These are phyloP conservation scores for Channallabes apus DNA, from an alignment of 2,797 vertebrate genomes.

Conservation along the genomic window DNA sequence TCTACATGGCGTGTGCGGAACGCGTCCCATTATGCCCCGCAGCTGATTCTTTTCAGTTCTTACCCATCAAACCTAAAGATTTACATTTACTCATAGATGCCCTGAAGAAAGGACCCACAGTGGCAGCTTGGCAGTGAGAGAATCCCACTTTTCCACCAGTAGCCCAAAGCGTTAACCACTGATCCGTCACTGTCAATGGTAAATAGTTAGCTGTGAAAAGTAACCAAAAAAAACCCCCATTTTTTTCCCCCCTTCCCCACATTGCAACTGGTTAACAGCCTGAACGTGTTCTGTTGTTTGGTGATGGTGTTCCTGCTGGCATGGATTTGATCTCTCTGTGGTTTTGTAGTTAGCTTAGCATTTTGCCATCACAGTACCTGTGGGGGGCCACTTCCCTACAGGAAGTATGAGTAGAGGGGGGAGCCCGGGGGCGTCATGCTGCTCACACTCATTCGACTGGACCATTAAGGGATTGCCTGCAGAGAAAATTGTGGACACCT, in stretches of 20 bases:
- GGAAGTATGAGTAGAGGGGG: constrained; percentile 30
- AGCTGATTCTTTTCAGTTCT: background rate
- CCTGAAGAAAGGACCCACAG: background rate
- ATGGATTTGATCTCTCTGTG: constrained; percentile 26
- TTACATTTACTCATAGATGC: background rate
- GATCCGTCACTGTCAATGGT: background rate
- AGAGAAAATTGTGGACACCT: constrained; percentile 61
- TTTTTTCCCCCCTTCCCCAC: background rate
- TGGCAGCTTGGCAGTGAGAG: background rate
- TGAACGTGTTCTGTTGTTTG: constrained; percentile 4
- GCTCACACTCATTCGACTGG: constrained; percentile 35
- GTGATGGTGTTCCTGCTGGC: background rate
- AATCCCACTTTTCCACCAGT: background rate
- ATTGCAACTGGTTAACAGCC: background rate
- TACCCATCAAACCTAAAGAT: background rate
- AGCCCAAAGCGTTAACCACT: background rate
- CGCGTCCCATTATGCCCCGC: background rate
- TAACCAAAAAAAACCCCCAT: background rate
- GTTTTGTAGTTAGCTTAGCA: constrained; percentile 26
- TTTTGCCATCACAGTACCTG: background rate
- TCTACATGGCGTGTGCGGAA: background rate
- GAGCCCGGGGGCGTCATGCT: constrained; percentile 33
- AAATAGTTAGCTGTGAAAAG: background rate
- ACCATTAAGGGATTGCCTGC: constrained; percentile 55
- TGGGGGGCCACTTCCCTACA: background rate